Conservation (phyloP, 2,113 vertebrate genomes). For the Copsychus sechellarum region DNA sequence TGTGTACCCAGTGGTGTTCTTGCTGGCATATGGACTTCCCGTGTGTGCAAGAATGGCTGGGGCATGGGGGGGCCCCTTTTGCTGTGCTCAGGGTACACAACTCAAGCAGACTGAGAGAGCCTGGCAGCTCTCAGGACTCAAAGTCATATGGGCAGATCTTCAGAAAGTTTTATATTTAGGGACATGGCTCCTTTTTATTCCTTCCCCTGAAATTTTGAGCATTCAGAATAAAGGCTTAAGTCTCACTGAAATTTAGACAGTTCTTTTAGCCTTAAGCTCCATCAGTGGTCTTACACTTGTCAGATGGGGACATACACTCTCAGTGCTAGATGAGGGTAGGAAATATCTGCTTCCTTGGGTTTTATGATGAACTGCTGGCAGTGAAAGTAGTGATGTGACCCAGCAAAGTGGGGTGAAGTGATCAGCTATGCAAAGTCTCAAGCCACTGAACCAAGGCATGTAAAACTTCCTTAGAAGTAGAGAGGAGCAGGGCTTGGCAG, state of each 20-base stretch:
- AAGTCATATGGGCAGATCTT: background rate
- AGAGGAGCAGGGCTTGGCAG: background rate
- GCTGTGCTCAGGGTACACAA: background rate
- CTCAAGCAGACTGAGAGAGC: background rate
- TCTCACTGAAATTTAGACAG: background rate
- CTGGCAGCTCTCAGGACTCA: background rate
- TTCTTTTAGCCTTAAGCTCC: background rate
- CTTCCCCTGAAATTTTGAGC: background rate
- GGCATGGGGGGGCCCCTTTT: background rate
- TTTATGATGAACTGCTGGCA: background rate
- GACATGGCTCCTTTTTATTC: background rate
- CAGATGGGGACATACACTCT: background rate
- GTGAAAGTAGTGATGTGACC: background rate
- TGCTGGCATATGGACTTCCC: slow-evolving; percentile 59
- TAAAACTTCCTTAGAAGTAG: background rate
- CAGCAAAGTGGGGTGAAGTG: background rate
- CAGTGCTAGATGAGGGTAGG: background rate
- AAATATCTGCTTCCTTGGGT: background rate
- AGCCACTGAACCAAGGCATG: background rate
- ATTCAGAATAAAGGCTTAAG: background rate
- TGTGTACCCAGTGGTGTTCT: slow-evolving; percentile 62
- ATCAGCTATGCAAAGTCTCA: background rate
- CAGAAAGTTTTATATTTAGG: background rate
- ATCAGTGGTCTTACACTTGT: background rate
- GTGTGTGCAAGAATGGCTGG: slow-evolving; percentile 49